Percentiles rank a stretch among this genome's conserved stretches.
Conservation (phyloP, 2,113 vertebrate genomes). For the Raphicerus campestris region DNA sequence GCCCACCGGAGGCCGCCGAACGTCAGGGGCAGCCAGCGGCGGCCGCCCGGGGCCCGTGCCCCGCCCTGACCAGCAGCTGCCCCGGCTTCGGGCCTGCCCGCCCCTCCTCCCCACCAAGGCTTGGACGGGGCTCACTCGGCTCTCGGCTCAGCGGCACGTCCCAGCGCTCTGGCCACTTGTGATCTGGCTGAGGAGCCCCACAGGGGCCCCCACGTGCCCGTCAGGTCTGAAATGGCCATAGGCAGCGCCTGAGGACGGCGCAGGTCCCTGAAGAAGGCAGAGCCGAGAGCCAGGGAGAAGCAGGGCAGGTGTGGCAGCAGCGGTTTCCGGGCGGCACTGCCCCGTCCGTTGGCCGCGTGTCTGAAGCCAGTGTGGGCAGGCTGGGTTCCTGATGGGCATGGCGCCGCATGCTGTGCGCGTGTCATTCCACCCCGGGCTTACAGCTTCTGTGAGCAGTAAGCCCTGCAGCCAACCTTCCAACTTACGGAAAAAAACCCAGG, state of each 20-base stretch:
- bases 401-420: background rate
- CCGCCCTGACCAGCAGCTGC: background rate
- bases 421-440: background rate
- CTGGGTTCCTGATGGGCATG: background rate
- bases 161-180: background rate
- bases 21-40: fast-evolving
- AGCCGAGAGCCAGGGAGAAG: background rate
- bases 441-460: background rate
- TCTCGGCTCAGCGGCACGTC: background rate
- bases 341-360: background rate
- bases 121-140: too few species aligned
- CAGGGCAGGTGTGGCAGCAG: fast-evolving
- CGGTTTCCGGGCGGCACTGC: background rate
- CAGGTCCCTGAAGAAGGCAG: background rate
- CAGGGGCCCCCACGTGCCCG: background rate
- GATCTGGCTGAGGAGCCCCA: background rate
- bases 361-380: background rate
- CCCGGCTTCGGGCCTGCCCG: background rate
- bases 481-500: background rate
- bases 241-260: too few species aligned
- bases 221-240: background rate
- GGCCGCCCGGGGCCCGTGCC: fast-evolving
- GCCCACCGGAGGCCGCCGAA: fast-evolving
- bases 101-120: background rate
- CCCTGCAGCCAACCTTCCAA: background rate